Evolutionary conservation across 2,888 invertebrate genomes (phyloP).

Genomic region (Nephrotoma appendiculata): DNA sequence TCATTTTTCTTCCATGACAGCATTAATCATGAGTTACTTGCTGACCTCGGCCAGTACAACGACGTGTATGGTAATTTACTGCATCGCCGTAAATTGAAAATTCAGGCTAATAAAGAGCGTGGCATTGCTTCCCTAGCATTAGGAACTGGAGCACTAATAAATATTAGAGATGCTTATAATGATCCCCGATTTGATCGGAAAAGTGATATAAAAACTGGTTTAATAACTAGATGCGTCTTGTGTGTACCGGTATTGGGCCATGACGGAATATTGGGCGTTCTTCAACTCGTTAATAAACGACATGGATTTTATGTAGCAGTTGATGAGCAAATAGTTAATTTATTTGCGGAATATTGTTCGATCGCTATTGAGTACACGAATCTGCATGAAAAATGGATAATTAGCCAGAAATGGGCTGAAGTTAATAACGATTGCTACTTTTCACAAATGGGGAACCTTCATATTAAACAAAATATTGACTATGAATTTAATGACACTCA

Average conservation of each 20-base stretch:
- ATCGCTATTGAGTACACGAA: constrained; percentile 41
- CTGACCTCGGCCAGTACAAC: neutral
- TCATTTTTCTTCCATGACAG: neutral
- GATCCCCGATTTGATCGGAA: constrained; percentile 39
- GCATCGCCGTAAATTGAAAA: neutral
- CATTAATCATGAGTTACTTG: neutral
- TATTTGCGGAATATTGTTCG: constrained; percentile 42
- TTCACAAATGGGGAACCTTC: neutral
- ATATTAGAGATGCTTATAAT: constrained; percentile 37
- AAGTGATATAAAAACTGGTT: constrained; percentile 39
- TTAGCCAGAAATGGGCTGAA: neutral
- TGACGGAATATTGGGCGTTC: constrained; percentile 38
- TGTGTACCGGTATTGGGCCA: constrained; percentile 40
- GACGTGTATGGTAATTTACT: neutral
- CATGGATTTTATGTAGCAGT: constrained; percentile 34
- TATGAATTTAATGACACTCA: neutral
- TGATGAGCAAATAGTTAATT: constrained; percentile 40
- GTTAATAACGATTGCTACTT: neutral
- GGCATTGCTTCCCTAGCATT: neutral
- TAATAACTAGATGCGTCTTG: constrained; percentile 39
- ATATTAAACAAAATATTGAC: neutral
- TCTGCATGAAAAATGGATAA: constrained; percentile 16
- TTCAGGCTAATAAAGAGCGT: neutral
- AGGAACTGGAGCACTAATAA: neutral
- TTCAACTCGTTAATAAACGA: constrained; percentile 42